Percentiles rank a stretch among this genome's conserved stretches.
Conservation (phyloP, 2,888 invertebrate genomes). For the Rhopalosiphum nymphaeae region DNA sequence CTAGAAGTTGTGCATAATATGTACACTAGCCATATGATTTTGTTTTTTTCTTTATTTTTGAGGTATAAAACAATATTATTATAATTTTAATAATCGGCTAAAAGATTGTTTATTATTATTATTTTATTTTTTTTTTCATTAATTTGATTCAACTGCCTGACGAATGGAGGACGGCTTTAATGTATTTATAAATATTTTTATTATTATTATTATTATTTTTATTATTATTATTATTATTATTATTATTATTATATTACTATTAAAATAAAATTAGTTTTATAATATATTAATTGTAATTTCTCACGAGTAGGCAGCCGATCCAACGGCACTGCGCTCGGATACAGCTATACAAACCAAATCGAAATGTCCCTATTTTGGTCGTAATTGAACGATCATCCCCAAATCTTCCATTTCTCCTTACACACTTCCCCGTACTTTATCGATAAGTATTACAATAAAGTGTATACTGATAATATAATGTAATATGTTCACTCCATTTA, state of each 20-base stretch:
- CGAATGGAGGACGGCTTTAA: background rate
- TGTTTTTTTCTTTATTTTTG: background rate
- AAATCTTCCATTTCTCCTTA: background rate
- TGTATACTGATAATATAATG: conserved; percentile 3
- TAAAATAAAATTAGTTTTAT: conserved; percentile 38
- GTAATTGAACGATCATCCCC: background rate
- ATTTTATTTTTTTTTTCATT: conserved; percentile 2
- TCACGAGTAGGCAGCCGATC: conserved; percentile 23
- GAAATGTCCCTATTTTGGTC: conserved; percentile 29
- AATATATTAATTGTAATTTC: conserved; percentile 43
- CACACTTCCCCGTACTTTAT: conserved; percentile 23
- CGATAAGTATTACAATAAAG: conserved; percentile 13
- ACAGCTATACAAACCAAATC: conserved; percentile 63
- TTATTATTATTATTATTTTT: conserved; percentile 28
- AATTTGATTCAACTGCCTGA: background rate
- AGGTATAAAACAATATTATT: background rate
- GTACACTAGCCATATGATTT: background rate
- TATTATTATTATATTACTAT: conserved; percentile 12
- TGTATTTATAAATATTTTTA: background rate
- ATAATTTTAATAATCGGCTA: conserved; percentile 2
- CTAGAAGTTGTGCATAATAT: background rate
- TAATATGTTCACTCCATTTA: conserved; percentile 42
- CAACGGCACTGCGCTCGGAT: conserved; percentile 31
- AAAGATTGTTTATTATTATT: background rate
- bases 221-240: conserved; percentile 39